phyloP scores from a whole-genome alignment of 2,797 vertebrate genomes.

The Chelon auratus region DNA sequence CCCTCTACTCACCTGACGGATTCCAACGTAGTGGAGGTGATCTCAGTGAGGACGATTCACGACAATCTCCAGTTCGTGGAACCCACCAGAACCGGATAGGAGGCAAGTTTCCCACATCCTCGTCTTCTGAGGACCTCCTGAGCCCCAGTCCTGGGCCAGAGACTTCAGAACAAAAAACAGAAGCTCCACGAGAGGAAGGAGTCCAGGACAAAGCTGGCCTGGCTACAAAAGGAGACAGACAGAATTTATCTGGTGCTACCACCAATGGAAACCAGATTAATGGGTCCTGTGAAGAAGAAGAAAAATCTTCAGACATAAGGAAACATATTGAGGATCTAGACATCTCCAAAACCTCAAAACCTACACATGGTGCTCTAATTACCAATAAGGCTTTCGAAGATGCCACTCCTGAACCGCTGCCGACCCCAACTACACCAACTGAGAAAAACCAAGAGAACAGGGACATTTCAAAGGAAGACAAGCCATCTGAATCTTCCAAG shows the following conservation, averaged over 20 bases:
- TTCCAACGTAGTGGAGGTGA: slow-evolving; percentile 80
- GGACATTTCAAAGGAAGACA: slow-evolving; percentile 55
- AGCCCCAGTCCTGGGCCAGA: slow-evolving; percentile 78
- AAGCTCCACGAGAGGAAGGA: slow-evolving; percentile 45
- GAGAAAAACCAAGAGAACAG: slow-evolving; percentile 59
- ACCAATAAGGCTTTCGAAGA: slow-evolving; percentile 56
- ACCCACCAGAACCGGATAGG: slow-evolving; percentile 68
- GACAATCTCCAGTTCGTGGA: slow-evolving; percentile 80
- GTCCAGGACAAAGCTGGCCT: slow-evolving; percentile 64
- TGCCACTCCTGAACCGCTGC: slow-evolving; percentile 43
- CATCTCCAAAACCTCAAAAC: slow-evolving; percentile 57
- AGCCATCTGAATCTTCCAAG: slow-evolving; percentile 55
- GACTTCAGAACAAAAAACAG: slow-evolving; percentile 48
- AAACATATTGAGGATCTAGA: slow-evolving; percentile 55
- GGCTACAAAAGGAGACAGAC: slow-evolving; percentile 10
- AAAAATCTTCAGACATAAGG: slow-evolving; percentile 55
- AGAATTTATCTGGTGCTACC: slow-evolving; percentile 34
- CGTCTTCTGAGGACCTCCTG: slow-evolving; percentile 84
- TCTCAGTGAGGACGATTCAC: slow-evolving; percentile 84
- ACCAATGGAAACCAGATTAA: slow-evolving; percentile 71
- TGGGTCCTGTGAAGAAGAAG: slow-evolving; percentile 76
- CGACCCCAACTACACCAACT: slow-evolving; percentile 21
- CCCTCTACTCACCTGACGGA: slow-evolving; percentile 88
- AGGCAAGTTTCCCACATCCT: slow-evolving; percentile 79
- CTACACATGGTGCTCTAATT: slow-evolving; percentile 56